Percentiles rank a stretch among this genome's conserved stretches.
phyloP scores from a whole-genome alignment of 1,140 invertebrate genomes.

The Cotesia typhae region DNA sequence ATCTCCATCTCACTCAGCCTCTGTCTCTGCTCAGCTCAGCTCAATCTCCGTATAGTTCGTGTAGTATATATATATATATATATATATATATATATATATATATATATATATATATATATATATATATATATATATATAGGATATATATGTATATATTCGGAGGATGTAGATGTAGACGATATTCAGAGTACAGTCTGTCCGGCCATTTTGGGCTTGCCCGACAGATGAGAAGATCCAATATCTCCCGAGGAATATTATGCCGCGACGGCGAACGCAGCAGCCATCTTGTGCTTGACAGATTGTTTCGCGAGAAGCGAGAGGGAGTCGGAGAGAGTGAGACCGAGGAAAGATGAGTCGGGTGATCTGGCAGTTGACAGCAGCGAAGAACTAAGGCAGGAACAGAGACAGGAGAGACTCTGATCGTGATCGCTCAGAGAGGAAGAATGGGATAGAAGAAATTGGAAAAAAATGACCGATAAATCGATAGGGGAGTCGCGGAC shows the following conservation, averaged over 20 bases:
- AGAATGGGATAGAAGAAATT: conserved; percentile 7
- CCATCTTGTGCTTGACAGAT: conserved; percentile 34
- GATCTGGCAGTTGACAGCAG: not conserved
- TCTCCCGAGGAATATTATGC: not conserved
- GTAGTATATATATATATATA: not conserved
- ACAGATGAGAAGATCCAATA: conserved; percentile 4
- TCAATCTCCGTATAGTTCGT: not conserved
- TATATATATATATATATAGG: no score
- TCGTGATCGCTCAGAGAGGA: not conserved
- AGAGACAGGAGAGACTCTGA: not conserved
- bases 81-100: no score
- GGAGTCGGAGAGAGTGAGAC: not conserved
- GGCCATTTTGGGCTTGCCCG: conserved; percentile 17
- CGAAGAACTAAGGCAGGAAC: not conserved
- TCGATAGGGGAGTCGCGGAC: conserved; percentile 22
- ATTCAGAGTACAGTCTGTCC: not conserved
- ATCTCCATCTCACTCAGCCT: no score
- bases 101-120: no score
- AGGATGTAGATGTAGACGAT: no score
- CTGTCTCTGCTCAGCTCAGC: not conserved
- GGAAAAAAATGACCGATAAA: conserved; percentile 32
- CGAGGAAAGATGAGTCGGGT: not conserved
- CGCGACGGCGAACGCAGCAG: conserved; percentile 6
- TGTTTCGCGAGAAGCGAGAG: not conserved
- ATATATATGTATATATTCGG: no score